Evolutionary conservation across 2,888 invertebrate species (phyloP), one percentile per base, ranked within the genome.

Genomic region (Synergus itoensis): DNA sequence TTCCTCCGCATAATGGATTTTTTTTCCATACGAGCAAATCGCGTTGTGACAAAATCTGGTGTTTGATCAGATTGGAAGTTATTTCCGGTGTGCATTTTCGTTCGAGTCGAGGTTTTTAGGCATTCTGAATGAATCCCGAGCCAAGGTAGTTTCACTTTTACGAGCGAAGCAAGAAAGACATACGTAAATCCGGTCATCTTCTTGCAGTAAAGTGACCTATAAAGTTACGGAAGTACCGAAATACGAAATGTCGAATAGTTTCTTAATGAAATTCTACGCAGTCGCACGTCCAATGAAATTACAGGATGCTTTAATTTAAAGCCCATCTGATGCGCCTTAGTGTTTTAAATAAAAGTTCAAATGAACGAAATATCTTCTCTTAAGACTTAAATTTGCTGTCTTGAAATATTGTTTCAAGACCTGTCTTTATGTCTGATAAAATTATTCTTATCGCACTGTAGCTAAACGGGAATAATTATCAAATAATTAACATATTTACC

Each of bases 211-310:
- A 77, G 45, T 75, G 53, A 43, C 67, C 63, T 76, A 77, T 80
- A 80, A 81, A 81, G 65, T 63, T 53, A 76, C 79, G 79, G 60
- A 76, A 80, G 75, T 62, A 79, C 80, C 77, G 80, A 79, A 79
- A 82, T 81, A 63, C 77, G 80, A 79, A 82, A 80, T 79, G 78
- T 64, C 80, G 77, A 83, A 84, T 81, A 80, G 69, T 63, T 76
- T 79, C 64, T 76, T 84, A 85, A 84, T 86, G 83, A 88, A 87
- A 85, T 81, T 83, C 77, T 57, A 80, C 77, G 80, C 77, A 79
- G 73, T 63, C 81, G 81, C 69, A 40, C 78, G 75, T 77, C 48
- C 8, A 53, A 40, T 40, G 53, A 73, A 73, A 73, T 73, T 73
- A 73, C 73, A 36, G 53, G 53, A 36, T 53, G 48, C 53, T 73